phyloP scores from a whole-genome alignment of 2,888 invertebrate genomes.

The Cyrtodaria siliqua region DNA sequence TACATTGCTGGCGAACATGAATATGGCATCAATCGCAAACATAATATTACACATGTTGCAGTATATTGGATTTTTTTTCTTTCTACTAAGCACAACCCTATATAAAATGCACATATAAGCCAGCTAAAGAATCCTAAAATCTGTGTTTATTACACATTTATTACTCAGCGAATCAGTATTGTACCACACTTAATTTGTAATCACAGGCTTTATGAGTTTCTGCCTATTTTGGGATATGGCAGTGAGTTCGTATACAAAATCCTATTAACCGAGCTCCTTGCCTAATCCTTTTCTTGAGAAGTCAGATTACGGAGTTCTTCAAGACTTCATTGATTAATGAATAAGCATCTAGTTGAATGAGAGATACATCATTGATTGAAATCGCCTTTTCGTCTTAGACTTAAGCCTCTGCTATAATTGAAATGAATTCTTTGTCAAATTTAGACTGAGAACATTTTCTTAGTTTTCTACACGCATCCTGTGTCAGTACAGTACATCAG shows the following conservation, averaged over 20 bases:
- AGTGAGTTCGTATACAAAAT: not conserved
- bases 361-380: constrained; percentile 1
- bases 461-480: no score
- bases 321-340: constrained; percentile 14
- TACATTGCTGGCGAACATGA: no score
- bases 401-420: constrained; percentile 11
- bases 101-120: no score
- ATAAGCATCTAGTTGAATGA: constrained; percentile 4
- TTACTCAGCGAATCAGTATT: not conserved
- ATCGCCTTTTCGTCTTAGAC: constrained; percentile 12
- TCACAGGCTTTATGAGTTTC: constrained; percentile 4
- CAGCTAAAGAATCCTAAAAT: no score
- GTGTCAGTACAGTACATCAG: no score
- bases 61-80: no score
- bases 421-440: not conserved
- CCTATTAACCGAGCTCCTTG: constrained; percentile 8
- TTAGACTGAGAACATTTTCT: no score
- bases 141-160: no score
- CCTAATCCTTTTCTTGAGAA: constrained; percentile 7
- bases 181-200: constrained; percentile 1
- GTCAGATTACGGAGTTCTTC: constrained; percentile 2
- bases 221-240: not conserved
- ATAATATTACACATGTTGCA: no score
- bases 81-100: no score
- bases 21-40: no score